These are phyloP conservation scores for Schizopygopsis pylzovi DNA, from an alignment of 2,797 vertebrate genomes.

Conservation along the genomic window DNA sequence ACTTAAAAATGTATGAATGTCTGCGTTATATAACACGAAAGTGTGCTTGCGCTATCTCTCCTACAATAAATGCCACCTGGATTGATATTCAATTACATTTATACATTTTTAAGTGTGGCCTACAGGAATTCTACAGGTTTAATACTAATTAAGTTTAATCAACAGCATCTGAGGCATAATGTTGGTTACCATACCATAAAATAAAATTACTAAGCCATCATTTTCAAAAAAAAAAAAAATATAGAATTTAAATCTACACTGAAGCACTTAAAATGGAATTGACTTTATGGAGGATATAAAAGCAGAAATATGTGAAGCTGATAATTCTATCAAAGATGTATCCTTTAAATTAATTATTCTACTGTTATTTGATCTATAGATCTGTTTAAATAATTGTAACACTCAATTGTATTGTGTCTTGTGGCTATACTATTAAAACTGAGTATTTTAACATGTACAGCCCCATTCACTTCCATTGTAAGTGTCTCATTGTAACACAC, in stretches of 20 bases:
- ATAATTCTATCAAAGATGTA: neutral
- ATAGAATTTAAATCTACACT: no score
- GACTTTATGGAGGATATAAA: neutral
- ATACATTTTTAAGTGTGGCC: neutral
- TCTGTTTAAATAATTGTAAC: neutral
- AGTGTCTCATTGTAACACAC: neutral
- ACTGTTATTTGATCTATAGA: neutral
- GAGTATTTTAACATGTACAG: neutral
- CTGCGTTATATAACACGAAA: neutral
- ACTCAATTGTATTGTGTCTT: neutral
- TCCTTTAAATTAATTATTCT: no score
- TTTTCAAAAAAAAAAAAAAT: neutral
- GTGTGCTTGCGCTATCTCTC: neutral
- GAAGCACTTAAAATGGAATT: neutral
- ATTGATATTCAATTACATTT: constrained; percentile 22
- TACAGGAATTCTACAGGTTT: neutral
- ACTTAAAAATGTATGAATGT: constrained; percentile 18
- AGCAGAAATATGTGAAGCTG: neutral
- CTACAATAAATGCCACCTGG: neutral
- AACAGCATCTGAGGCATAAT: neutral
- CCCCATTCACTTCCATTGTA: neutral
- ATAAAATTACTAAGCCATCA: neutral
- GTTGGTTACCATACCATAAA: neutral
- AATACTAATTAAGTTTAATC: neutral
- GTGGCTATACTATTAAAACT: neutral